Percentiles rank a stretch among this genome's conserved stretches.
phyloP scores from a whole-genome alignment of 2,797 vertebrate genomes.

The Craterocephalus amniculus region DNA sequence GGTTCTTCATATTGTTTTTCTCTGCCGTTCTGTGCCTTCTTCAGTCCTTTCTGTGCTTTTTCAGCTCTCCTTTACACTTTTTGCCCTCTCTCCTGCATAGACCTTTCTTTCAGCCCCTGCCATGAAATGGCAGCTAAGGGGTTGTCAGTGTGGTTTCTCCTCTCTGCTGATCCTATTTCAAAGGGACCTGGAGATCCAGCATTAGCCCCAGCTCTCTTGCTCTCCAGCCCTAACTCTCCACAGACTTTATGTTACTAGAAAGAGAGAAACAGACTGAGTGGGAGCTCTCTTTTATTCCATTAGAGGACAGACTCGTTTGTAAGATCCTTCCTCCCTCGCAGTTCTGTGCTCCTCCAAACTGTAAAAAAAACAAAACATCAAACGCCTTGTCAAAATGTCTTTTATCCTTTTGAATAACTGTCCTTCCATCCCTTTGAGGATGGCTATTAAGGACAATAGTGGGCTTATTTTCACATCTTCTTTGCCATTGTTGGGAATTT shows the following conservation, averaged over 20 bases:
- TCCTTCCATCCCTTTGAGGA: constrained; percentile 62
- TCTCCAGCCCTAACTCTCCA: constrained; percentile 69
- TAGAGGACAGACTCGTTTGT: constrained; percentile 75
- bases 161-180: constrained; percentile 83
- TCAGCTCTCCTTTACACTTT: constrained; percentile 42
- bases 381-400: constrained; percentile 69
- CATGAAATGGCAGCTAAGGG: constrained; percentile 78
- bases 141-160: constrained; percentile 79
- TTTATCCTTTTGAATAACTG: constrained; percentile 65
- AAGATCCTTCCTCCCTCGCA: constrained; percentile 61
- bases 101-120: constrained; percentile 69
- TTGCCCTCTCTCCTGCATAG: constrained; percentile 49
- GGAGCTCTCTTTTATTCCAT: constrained; percentile 72
- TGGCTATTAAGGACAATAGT: constrained; percentile 64
- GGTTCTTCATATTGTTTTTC: constrained; percentile 27
- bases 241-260: constrained; percentile 70
- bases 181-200: constrained; percentile 80
- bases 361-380: constrained; percentile 48
- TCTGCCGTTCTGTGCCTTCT: constrained; percentile 33
- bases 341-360: constrained; percentile 43
- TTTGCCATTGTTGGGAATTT: constrained; percentile 57
- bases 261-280: constrained; percentile 58
- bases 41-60: constrained; percentile 32
- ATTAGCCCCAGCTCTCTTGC: constrained; percentile 76
- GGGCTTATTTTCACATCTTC: constrained; percentile 84